These are phyloP conservation scores for Dendroctonus ponderosae DNA, from an alignment of 1,140 invertebrate genomes.

Conservation along the genomic window DNA sequence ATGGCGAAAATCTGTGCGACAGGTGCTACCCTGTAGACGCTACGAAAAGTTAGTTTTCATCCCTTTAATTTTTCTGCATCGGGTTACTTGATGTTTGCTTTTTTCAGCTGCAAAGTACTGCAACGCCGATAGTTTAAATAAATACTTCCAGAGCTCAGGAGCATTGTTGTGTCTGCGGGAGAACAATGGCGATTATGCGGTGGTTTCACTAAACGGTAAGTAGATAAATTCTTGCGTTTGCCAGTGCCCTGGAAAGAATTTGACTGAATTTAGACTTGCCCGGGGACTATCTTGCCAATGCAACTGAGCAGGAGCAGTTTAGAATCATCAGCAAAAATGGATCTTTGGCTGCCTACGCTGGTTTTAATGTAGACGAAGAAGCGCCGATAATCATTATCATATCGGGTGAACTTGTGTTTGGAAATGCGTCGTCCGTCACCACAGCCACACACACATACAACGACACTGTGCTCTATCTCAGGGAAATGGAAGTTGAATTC, in stretches of 20 bases:
- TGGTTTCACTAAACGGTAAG: slow-evolving; percentile 51
- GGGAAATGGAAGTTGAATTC: slow-evolving; percentile 39
- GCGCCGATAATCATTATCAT: slow-evolving; percentile 60
- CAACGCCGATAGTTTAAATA: slow-evolving; percentile 52
- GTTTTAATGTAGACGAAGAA: slow-evolving; percentile 55
- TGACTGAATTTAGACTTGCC: slow-evolving; percentile 11
- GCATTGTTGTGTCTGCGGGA: slow-evolving; percentile 58
- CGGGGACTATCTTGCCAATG: neutral
- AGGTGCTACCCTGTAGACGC: slow-evolving; percentile 45
- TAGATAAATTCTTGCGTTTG: neutral
- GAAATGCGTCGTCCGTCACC: slow-evolving; percentile 43
- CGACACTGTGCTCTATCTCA: slow-evolving; percentile 36
- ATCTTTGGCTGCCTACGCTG: slow-evolving; percentile 52
- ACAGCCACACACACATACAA: slow-evolving; percentile 26
- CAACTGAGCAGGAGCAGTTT: slow-evolving; percentile 43
- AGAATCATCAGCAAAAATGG: slow-evolving; percentile 61
- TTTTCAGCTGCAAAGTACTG: slow-evolving; percentile 45
- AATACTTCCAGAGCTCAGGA: slow-evolving; percentile 66
- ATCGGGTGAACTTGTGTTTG: slow-evolving; percentile 58
- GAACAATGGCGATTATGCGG: slow-evolving; percentile 59
- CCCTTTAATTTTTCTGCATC: slow-evolving; percentile 2
- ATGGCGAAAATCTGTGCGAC: slow-evolving; percentile 44
- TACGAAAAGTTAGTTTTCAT: slow-evolving; percentile 11
- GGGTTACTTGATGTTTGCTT: slow-evolving; percentile 12
- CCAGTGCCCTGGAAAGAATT: neutral